A percentile compares a stretch with the other conserved stretches of the same genome.
phyloP scores from a whole-genome alignment of 2,113 vertebrate species.

The Columba janthina region DNA sequence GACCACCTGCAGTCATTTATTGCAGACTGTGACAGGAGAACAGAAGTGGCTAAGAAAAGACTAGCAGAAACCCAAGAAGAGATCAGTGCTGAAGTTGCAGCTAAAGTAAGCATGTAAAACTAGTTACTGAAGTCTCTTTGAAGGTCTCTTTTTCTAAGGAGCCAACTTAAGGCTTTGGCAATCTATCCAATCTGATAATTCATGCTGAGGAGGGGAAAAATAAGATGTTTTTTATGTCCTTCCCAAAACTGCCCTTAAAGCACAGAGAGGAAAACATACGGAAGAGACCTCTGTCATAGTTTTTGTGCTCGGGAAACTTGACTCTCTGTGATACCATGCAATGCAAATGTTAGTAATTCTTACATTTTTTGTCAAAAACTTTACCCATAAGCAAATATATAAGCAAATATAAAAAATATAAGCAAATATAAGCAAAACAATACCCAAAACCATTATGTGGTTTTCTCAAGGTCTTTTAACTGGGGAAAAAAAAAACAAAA shows the following conservation, averaged over 20 bases:
- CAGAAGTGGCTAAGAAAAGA: slow-evolving; percentile 97
- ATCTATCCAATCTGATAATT: not conserved
- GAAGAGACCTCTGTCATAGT: not conserved
- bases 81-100: slow-evolving; percentile 98
- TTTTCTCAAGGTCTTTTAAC: not conserved
- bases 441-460: not conserved
- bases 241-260: not conserved
- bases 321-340: not conserved
- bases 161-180: not conserved
- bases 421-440: too few relatives aligned
- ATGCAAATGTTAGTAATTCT: not conserved
- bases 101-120: slow-evolving; percentile 83
- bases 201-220: not conserved
- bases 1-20: slow-evolving; percentile 99
- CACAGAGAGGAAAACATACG: not conserved
- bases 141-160: not conserved
- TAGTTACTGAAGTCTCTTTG: not conserved
- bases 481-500: not conserved
- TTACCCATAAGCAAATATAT: not conserved
- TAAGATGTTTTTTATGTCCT: not conserved
- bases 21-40: slow-evolving; percentile 94
- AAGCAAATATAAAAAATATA: too few relatives aligned
- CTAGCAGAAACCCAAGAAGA: slow-evolving; percentile 98
- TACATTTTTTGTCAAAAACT: not conserved
- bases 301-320: not conserved